Percentiles rank a stretch among this genome's conserved stretches.
Evolutionary conservation across 1,140 invertebrate genomes (phyloP).

Genomic region (Penaeus chinensis): DNA sequence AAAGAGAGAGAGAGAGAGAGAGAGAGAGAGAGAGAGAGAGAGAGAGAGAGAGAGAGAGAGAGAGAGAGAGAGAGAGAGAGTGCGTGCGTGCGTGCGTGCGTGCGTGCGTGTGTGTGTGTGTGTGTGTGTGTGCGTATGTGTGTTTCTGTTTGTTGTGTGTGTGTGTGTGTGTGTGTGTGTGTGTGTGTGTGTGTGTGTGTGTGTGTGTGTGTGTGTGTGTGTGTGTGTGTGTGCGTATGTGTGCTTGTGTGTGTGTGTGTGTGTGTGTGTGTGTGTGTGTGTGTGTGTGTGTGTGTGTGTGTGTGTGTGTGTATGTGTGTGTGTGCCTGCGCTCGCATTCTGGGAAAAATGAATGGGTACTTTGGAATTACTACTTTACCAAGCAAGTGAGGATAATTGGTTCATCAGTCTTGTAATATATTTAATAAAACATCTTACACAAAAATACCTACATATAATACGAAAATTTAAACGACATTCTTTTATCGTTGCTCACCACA

Average conservation of each 20-base stretch:
- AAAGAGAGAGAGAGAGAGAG: not conserved
- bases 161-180: no score
- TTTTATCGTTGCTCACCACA: no score
- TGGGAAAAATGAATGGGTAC: not conserved
- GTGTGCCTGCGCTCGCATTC: not conserved
- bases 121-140: no score
- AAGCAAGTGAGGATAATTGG: no score
- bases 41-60: constrained; percentile 21
- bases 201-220: constrained; percentile 30
- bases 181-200: constrained; percentile 2
- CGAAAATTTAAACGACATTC: no score
- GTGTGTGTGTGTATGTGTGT: constrained; percentile 1
- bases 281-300: not conserved
- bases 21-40: not conserved
- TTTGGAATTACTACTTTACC: no score
- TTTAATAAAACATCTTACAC: no score
- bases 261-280: no score
- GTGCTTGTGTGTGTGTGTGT: not conserved
- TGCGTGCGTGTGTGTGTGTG: constrained; percentile 39
- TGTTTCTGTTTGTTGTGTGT: no score
- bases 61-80: constrained; percentile 28
- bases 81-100: not conserved
- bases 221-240: constrained; percentile 1
- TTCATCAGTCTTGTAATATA: no score
- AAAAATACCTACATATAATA: no score